Evolutionary conservation across 2,113 vertebrate species (phyloP), one percentile per base, ranked within the genome.

Genomic region (Castor canadensis): DNA sequence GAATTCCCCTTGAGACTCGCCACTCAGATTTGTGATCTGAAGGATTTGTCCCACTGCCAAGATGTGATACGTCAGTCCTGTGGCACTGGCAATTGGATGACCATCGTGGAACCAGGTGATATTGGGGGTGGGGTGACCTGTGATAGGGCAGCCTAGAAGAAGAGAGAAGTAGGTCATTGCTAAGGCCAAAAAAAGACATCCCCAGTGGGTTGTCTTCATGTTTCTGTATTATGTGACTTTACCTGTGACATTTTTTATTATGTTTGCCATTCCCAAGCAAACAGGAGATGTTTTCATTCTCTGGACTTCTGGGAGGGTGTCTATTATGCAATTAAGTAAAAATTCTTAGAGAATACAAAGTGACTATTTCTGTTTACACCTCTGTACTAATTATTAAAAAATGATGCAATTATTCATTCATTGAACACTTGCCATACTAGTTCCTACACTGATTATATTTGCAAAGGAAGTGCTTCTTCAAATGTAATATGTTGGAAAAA

Each of bases 81-180:
- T 43, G 79, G 69, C 52, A 58, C 35, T 71, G 54, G 66, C 93
- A 73, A 99, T 84, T 66, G 98, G 97, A 67, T 98, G 81, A 1
- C 97, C 98, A 47, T 95, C 96, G 38, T 98, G 98, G 97, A 99
- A 93, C 99, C 99, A 99, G 38, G 98, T 98, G 96, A 99, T 98
- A 16, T 98, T 98, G 0, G 98, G 98, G 15, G 90, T 93, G 77
- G 98, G 98, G 81, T 98, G 96, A 12, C 98, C 98, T 94, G 95
- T 95, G 2, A 99, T 97, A 62, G 98, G 98, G 94, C 99, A 99
- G 79, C 99, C 99, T 99, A 30, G 93, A 87, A 96, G 80, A 80
- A 22, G 11, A 91, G 15, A 32, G 30, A 56, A 17, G 35, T 32
- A 77, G 93, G 77, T 4, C 30, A 76, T 17, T 13, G 40, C 30